Percentiles rank a stretch among this genome's conserved stretches.
phyloP scores from a whole-genome alignment of 2,888 invertebrate species.

The Phalera bucephala region DNA sequence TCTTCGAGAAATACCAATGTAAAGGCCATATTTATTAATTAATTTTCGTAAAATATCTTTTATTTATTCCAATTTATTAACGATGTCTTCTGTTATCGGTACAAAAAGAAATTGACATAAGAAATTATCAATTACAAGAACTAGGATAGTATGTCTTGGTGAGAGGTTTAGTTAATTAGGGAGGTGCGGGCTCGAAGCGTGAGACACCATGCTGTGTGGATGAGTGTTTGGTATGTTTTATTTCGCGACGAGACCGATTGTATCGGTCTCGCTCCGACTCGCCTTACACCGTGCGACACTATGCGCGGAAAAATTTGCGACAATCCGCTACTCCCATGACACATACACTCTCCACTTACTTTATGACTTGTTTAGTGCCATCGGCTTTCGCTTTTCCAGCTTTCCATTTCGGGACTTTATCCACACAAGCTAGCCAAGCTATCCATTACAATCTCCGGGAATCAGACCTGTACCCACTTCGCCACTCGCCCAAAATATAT shows the following conservation, averaged over 20 bases:
- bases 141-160: conserved; percentile 1
- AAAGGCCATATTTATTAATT: conserved; percentile 11
- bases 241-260: conserved; percentile 28
- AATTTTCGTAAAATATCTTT: conserved; percentile 10
- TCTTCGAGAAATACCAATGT: conserved; percentile 25
- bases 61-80: too few relatives aligned
- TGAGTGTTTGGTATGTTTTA: conserved; percentile 25
- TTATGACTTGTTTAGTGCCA: conserved; percentile 17
- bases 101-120: too few relatives aligned
- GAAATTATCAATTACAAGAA: too few relatives aligned
- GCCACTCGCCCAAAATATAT: too few relatives aligned
- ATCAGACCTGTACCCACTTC: too few relatives aligned
- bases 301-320: conserved; percentile 44
- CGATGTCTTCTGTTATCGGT: too few relatives aligned
- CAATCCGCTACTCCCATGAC: conserved; percentile 19
- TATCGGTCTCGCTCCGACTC: conserved; percentile 47
- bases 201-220: conserved; percentile 44
- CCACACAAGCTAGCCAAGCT: too few relatives aligned
- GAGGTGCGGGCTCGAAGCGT: conserved; percentile 44
- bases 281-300: conserved; percentile 71
- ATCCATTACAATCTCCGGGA: too few relatives aligned
- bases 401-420: conserved; percentile 8
- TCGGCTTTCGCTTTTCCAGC: conserved; percentile 20
- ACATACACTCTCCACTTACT: conserved; percentile 30
- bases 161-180: conserved; percentile 17